Conservation (phyloP, 2,797 vertebrate species). For the Karalla daura region DNA sequence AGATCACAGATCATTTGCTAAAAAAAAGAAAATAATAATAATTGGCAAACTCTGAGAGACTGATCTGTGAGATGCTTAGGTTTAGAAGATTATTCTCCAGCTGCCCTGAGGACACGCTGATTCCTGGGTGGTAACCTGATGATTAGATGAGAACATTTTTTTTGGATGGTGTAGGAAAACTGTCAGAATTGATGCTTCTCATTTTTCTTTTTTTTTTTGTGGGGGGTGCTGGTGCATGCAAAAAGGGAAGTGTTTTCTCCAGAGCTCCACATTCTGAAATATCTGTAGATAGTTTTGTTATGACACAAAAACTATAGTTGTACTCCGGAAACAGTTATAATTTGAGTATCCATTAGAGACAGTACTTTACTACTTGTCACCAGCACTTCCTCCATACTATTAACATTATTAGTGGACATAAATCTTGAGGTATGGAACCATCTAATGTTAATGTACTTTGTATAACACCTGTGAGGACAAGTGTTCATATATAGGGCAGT, state of each 20-base stretch:
- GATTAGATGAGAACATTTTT: not conserved
- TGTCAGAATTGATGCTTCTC: not conserved
- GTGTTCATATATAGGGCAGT: not conserved
- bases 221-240: no score
- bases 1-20: conserved; percentile 29
- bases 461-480: no score
- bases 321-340: no score
- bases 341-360: no score
- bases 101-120: not conserved
- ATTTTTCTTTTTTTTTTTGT: not conserved
- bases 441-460: no score
- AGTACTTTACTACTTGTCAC: not conserved
- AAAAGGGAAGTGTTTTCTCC: no score
- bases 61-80: no score
- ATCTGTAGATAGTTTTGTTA: no score
- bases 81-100: not conserved
- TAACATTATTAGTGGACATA: not conserved
- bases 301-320: not conserved
- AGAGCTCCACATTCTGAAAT: no score
- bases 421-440: not conserved
- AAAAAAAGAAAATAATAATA: no score
- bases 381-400: not conserved
- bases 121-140: not conserved
- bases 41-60: conserved; percentile 42
- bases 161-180: not conserved